Base-by-base conservation (phyloP, 2,888 invertebrate genomes). In the Orthosia gracilis region DNA sequence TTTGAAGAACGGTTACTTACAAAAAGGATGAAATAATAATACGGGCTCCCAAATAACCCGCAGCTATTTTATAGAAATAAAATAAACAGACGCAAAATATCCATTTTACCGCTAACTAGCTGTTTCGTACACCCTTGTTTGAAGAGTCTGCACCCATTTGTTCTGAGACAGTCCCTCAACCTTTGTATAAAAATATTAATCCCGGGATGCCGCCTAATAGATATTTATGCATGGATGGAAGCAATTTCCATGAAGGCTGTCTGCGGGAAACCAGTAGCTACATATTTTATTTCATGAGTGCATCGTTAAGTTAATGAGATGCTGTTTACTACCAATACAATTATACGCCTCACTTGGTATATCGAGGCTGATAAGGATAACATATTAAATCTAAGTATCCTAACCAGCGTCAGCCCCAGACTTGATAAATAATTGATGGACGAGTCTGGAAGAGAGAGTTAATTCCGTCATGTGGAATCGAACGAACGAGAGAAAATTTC, bases 201-300 rank as follows among this genome's bases (percentile, higher is more conserved):
- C 94, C 93, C 90, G 85, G 86, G 87, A 90, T 90, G 91, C 90
- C 89, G 91, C 91, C 89, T 96, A 94, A 96, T 96, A 96, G 96
- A 96, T 96, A 96, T 96, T 96, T 95, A 96, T 96, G 96, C 95
- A 91, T 93, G 93, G 93, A 82, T 88, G 94, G 90, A 95, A 90
- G 90, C 95, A 96, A 96, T 96, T 93, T 93, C 88, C 90, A 90
- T 89, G 91, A 93, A 93, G 92, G 89, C 88, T 87, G 87, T 86
- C 88, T 85, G 85, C 83, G 84, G 83, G 86, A 85, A 87, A 83
- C 86, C 82, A 82, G 81, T 89, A 85, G 65, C 62, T 74, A 76
- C 69, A 70, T 78, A 82, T 87, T 80, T 87, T 89, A 91, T 91
- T 90, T 89, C 87, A 89, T 89, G 87, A 90, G 90, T 92, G 91